Evolutionary conservation across 30 jellyfish, hydroid and myxozoan genomes (phyloP), one percentile per base, ranked within the genome.

Genomic region (Aurelia sp.): DNA sequence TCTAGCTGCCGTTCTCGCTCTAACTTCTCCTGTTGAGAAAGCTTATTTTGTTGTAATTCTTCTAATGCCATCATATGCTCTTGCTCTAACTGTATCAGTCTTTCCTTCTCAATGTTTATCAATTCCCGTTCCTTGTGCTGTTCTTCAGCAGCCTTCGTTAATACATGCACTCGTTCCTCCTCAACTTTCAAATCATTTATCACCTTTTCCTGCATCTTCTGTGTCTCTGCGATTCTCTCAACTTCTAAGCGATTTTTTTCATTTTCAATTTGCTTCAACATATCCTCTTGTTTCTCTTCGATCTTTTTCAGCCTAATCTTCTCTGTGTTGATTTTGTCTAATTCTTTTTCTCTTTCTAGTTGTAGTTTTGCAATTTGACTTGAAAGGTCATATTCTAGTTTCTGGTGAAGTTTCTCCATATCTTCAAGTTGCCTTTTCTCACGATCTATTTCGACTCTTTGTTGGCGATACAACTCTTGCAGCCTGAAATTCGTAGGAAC

Each of bases 1-100:
- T 96, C 99, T 11, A 96, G 74, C 70, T 96, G 97, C 69, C 99
- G 60, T 71, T 96, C 99, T 22, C 95, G 90, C 61, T 90, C 99
- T 55, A 90, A 88, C 65, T 87, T 96, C 87, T 96, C 99, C 74
- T 96, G 98, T 65, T 90, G 98, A 35, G 99, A 90, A 19, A 96
- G 24, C 80, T 85, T 96, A 61, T 90, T 88, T 78, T 86, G 96
- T 51, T 96, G 92, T 58, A 96, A 79, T 65, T 96, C 98, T 47
- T 75, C 85, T 90, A 96, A 48, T 5, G 97, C 99, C 21, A 87
- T 92, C 77, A 85, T 76, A 68, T 96, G 99, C 67, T 90, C 97
- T 59, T 87, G 84, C 80, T 96, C 99, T 33, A 96, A 76, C 77
- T 70, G 85, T 65, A 91, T 52, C 72, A 96, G 62, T n/a, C 98